Base-by-base conservation (phyloP, 1,140 invertebrate genomes). In the Laupala kohalensis region DNA sequence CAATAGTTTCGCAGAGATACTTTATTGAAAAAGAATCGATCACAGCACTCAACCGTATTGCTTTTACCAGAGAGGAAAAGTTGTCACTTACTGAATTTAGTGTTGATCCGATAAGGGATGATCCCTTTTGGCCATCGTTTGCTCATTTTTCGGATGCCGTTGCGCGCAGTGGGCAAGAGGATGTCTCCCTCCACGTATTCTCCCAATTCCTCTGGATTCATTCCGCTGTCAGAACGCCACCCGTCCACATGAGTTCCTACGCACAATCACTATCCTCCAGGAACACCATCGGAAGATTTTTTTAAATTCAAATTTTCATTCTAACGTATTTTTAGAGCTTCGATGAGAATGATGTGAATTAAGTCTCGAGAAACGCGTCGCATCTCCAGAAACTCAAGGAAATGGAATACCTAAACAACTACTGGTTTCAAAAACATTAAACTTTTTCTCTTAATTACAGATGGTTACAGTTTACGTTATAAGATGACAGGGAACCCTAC, bases 171-270 rank as follows among this genome's bases (percentile, higher is more conserved):
- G 0, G 88, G 88, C 72, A 90, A 85, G 2, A 91, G 78, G 53
- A 92, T 92, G 75, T 92, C 91, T 15, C 91, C 91, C 77, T 92
- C 88, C 2, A 84, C 81, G 75, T 92, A 92, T 19, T 83, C 84
- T 5, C 90, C 89, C 74, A 90, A 78, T 77, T 92, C 91, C 77
- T 92, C 91, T 0, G 90, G 89, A 77, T 92, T 92, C 24, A 85
- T 78, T 0, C 78, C 77, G 25, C 83, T 83, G 53, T 84, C 83
- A 2, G 79, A 77, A 65, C 83, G 82, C 84, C 88, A 91, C 4
- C 80, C 78, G 0, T 85, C 81, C 9, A 91, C 79, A 6, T 81
- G 80, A 2, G 79, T 75, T 0, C 87, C 84, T 81, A 65, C 37
- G 4, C 37, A 53, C 37, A 53, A 9, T 2, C 1, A 4, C 19